These are phyloP conservation scores for Meriones psammophilus DNA, from an alignment of 2,797 vertebrate species.

Conservation along the genomic window DNA sequence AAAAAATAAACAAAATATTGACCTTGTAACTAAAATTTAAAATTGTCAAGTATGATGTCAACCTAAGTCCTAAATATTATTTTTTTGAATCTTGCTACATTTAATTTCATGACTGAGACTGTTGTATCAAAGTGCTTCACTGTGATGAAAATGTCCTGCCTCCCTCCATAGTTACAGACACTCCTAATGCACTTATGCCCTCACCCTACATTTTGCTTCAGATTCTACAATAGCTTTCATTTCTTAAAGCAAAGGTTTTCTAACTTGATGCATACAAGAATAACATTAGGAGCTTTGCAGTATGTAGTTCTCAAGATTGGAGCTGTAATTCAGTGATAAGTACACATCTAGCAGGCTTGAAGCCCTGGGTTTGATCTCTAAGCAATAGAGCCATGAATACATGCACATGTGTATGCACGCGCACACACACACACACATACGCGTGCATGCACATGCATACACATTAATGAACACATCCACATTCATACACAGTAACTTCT, in stretches of 20 bases:
- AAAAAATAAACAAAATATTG: conserved; percentile 33
- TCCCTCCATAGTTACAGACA: neutral
- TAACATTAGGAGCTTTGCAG: neutral
- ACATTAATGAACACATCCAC: neutral
- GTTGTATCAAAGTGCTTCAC: neutral
- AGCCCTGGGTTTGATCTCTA: neutral
- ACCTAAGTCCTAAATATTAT: conserved; percentile 22
- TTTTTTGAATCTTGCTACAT: neutral
- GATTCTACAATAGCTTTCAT: neutral
- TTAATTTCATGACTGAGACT: neutral
- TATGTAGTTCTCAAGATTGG: neutral
- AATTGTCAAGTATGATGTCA: neutral
- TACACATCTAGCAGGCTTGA: neutral
- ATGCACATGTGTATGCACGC: neutral
- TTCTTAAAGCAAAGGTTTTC: conserved; percentile 14
- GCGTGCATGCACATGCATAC: neutral
- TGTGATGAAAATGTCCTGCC: neutral
- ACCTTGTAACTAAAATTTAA: conserved; percentile 14
- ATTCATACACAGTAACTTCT: neutral
- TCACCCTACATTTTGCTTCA: neutral
- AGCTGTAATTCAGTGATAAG: neutral
- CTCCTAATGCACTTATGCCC: neutral
- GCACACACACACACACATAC: neutral
- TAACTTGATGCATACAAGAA: neutral
- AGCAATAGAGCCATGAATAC: neutral